Evolutionary conservation across 2,113 vertebrate genomes (phyloP), one percentile per base, ranked within the genome.

Genomic region (Myotis yumanensis): DNA sequence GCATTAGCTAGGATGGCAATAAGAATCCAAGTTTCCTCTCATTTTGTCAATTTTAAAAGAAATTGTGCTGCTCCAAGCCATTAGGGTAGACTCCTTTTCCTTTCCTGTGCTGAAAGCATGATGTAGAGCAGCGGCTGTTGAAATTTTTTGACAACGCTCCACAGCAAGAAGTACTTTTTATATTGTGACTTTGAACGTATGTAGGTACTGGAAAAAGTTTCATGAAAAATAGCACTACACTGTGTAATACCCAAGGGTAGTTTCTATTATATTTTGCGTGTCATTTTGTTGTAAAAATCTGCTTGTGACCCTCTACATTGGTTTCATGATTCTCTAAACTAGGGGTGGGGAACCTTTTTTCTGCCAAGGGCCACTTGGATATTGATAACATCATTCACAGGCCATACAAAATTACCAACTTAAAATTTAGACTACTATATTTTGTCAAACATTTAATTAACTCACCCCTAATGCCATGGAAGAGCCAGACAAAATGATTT

Each of bases 91-190:
- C 59, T 80, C 76, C 46, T 75, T 93, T 94, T 91, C 54, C 71
- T 80, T 94, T 95, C 93, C 76, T 86, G 32, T 95, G 81, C 80
- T 73, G 90, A 97, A 94, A 95, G 66, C 28, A n/a, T 92, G 59
- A 96, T 77, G 40, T 52, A 64, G 30, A 82, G 62, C 35, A 51
- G 59, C 43, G 48, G 35, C 32, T 77, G 79, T 96, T 72, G 90
- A 95, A 48, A 86, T 81, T 84, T 92, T 96, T 93, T 77, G 46
- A 83, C 51, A n/a, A 64, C 75, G 76, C 75, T 7, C 59, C 48
- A 71, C 22, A 46, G 73, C 18, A 8, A 92, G 59, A 93, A 81
- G 32, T 48, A 35, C 32, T 71, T 86, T 80, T 92, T 84, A 62
- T 43, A 68, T n/a, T 72, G 64, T 93, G 68, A 79, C 54, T 88